Evolutionary conservation across 2,113 vertebrate genomes (phyloP).

Genomic region (Etia nguti): DNA sequence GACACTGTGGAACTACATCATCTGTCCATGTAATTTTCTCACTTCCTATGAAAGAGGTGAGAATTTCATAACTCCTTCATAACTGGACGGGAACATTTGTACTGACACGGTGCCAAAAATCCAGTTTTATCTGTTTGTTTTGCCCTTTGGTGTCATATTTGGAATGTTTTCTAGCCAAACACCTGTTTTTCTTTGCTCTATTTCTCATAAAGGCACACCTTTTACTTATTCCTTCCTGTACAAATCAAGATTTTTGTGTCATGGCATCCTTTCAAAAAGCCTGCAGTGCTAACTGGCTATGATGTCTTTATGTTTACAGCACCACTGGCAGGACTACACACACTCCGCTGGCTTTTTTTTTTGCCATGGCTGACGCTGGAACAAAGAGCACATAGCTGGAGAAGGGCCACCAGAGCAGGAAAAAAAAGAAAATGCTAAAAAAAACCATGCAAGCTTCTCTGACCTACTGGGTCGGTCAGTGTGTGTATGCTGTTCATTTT

Average conservation of each 20-base stretch:
- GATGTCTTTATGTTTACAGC: conserved; percentile 44
- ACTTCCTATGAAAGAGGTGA: conserved; percentile 11
- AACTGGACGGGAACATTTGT: not conserved
- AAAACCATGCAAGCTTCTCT: conserved; percentile 19
- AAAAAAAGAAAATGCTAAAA: conserved; percentile 9
- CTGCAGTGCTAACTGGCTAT: not conserved
- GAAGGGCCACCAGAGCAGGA: conserved; percentile 17
- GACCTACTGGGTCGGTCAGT: conserved; percentile 16
- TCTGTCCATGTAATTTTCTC: not conserved
- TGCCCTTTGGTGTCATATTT: not conserved
- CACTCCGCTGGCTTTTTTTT: not conserved
- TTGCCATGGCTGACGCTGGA: not conserved
- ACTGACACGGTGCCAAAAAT: not conserved
- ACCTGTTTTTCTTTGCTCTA: not conserved
- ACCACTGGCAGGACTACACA: conserved; percentile 30
- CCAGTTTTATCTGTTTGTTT: not conserved
- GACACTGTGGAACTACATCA: not conserved
- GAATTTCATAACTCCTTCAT: not conserved
- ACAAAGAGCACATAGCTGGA: conserved; percentile 45
- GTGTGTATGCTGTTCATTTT: conserved; percentile 11
- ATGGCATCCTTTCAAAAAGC: conserved; percentile 10
- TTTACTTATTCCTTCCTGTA: not conserved
- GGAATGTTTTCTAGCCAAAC: not conserved
- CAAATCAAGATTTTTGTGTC: not conserved
- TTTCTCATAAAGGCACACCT: not conserved